Base-by-base conservation (phyloP, 1,140 invertebrate species). In the Drosophila grimshawi region DNA sequence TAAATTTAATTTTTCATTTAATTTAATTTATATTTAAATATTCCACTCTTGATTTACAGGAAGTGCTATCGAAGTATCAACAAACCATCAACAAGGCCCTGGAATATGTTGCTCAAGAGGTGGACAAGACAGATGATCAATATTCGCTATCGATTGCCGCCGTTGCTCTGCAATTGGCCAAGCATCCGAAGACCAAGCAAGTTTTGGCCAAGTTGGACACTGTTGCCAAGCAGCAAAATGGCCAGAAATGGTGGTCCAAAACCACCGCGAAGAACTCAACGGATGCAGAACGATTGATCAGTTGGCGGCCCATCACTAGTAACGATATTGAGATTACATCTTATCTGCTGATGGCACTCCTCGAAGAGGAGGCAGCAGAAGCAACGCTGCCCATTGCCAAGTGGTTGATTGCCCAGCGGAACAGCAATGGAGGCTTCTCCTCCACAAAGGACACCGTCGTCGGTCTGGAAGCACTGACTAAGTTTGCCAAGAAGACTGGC, bases 91-190 rank as follows among this genome's bases (percentile, higher is more conserved):
- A 95, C 80, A 96, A 96, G 90, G 97, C 96, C 2, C 92, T 97
- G 5, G 95, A 97, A 69, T 99, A 96, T 89, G 93, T 99, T 29
- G 96, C 96, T 1, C 93, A 94, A 29, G 95, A 97, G 57, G 93
- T 98, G 30, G 94, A 95, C 19, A 94, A 94, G 51, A 76, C 94
- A 2, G 94, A 96, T 43, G 96, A 98, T 86, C 93, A 95, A 0
- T 98, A 98, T 92, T 94, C 96, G 0, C 80, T 98, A 37, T 94
- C 97, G 33, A 94, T 98, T 5, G 95, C 95, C n/a, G 94, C 95
- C 0, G 97, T 97, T 81, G 96, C 95, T 0, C 93, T 98, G 0
- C 95, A 96, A 82, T 85, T 97, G 45, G 96, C 97, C 2, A 94
- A 95, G 46, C 96, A 97, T 93, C 80, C 85, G 2, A 53, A 77